Conservation (phyloP, 1,140 invertebrate genomes). For the Pachyrhynchus sulphureomaculatus region DNA sequence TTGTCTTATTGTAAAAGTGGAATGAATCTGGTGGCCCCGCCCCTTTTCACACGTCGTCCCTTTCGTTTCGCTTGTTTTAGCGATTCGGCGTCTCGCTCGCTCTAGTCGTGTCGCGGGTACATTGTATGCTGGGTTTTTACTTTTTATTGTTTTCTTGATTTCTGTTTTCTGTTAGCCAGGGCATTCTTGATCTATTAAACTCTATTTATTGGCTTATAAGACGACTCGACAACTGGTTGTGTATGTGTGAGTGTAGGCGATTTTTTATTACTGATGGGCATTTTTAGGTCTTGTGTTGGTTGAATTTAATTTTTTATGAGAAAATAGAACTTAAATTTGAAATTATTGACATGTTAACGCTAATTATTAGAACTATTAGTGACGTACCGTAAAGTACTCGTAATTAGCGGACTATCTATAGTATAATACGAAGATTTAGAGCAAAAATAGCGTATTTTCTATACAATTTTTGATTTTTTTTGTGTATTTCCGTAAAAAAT, state of each 20-base stretch:
- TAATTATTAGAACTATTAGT: too few relatives aligned
- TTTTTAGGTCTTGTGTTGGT: too few relatives aligned
- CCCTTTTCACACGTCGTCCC: constrained; percentile 11
- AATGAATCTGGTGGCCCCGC: constrained; percentile 36
- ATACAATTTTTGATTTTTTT: too few relatives aligned
- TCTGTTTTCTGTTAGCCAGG: constrained; percentile 16
- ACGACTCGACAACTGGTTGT: constrained; percentile 2
- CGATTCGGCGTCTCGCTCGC: background rate
- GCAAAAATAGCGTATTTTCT: too few relatives aligned
- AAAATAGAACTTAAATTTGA: too few relatives aligned
- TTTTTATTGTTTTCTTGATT: constrained; percentile 21
- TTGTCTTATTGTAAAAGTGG: constrained; percentile 47
- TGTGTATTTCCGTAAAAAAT: too few relatives aligned
- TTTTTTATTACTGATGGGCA: too few relatives aligned
- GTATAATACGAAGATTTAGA: too few relatives aligned
- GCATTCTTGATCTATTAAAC: constrained; percentile 20
- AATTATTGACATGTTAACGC: too few relatives aligned
- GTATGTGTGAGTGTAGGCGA: background rate
- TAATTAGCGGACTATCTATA: too few relatives aligned
- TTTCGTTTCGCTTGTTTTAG: background rate
- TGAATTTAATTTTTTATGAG: too few relatives aligned
- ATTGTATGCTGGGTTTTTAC: background rate
- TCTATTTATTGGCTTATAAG: constrained; percentile 23
- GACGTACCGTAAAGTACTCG: too few relatives aligned
- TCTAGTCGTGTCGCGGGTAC: background rate